Conservation (phyloP, 1,140 invertebrate genomes). For the Trachelipus rathkii region DNA sequence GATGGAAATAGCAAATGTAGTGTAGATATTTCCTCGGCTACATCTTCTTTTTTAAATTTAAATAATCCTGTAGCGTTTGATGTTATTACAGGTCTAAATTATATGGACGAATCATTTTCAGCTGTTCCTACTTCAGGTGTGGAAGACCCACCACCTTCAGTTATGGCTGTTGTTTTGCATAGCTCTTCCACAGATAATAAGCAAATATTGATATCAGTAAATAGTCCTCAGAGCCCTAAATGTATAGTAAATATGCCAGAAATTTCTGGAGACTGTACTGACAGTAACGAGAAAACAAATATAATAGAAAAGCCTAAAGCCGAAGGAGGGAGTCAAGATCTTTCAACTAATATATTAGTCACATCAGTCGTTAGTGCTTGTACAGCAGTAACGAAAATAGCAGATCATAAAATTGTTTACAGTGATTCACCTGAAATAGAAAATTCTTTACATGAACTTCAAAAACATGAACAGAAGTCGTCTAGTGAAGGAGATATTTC, state of each 20-base stretch:
- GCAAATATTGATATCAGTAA: slow-evolving; percentile 48
- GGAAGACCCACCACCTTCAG: slow-evolving; percentile 66
- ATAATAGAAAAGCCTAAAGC: slow-evolving; percentile 22
- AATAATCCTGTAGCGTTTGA: slow-evolving; percentile 42
- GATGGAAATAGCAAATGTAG: slow-evolving; percentile 36
- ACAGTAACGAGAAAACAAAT: slow-evolving; percentile 25
- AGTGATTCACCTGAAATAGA: no score
- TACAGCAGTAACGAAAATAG: slow-evolving; percentile 40
- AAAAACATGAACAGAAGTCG: background rate
- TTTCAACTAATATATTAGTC: slow-evolving; percentile 39
- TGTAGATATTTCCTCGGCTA: slow-evolving; percentile 32
- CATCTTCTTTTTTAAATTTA: slow-evolving; percentile 36
- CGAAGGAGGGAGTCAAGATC: slow-evolving; percentile 31
- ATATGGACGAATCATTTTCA: slow-evolving; percentile 85
- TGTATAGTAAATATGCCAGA: slow-evolving; percentile 36
- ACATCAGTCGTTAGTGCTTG: slow-evolving; percentile 43
- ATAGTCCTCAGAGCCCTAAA: slow-evolving; percentile 61
- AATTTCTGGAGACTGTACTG: slow-evolving; percentile 28
- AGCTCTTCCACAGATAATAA: slow-evolving; percentile 53
- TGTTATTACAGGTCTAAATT: slow-evolving; percentile 57
- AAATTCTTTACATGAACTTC: no score
- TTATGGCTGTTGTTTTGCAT: slow-evolving; percentile 45
- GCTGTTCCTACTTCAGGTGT: slow-evolving; percentile 65
- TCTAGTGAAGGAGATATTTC: background rate
- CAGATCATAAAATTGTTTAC: background rate